These are phyloP conservation scores for Drosophila malerkotliana DNA, from an alignment of 1,140 invertebrate species.

Conservation along the genomic window DNA sequence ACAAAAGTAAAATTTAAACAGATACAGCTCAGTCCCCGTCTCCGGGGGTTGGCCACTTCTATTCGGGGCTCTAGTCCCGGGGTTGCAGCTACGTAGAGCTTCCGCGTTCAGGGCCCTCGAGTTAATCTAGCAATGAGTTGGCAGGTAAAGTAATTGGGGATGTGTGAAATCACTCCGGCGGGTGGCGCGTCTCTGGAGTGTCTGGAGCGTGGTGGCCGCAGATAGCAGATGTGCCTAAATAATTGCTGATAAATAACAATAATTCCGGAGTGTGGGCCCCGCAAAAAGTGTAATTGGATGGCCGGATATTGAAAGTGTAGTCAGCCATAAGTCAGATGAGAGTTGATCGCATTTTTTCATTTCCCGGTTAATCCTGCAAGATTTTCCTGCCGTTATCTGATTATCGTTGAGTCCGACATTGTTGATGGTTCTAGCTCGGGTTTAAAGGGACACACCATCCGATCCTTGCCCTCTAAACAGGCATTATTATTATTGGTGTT, in stretches of 20 bases:
- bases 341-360: no score
- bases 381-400: no score
- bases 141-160: constrained; percentile 74
- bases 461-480: constrained; percentile 3
- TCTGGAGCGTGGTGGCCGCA: constrained; percentile 31
- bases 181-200: constrained; percentile 39
- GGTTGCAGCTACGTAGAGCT: constrained; percentile 51
- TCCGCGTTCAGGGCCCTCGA: constrained; percentile 66
- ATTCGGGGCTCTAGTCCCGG: constrained; percentile 19
- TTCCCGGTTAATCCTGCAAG: constrained; percentile 1
- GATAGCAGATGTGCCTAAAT: constrained; percentile 60
- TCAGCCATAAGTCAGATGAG: constrained; percentile 13
- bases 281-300: constrained; percentile 36
- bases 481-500: constrained; percentile 23
- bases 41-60: constrained; percentile 15
- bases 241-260: constrained; percentile 63
- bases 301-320: constrained; percentile 43
- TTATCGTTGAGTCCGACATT: no score
- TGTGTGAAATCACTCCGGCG: constrained; percentile 51
- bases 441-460: constrained; percentile 11
- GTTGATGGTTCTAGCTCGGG: not conserved
- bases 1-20: constrained; percentile 78
- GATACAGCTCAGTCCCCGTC: constrained; percentile 48
- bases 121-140: constrained; percentile 78
- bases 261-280: constrained; percentile 20